Evolutionary conservation across 2,113 vertebrate genomes (phyloP).

Genomic region (Leptodactylus fuscus): DNA sequence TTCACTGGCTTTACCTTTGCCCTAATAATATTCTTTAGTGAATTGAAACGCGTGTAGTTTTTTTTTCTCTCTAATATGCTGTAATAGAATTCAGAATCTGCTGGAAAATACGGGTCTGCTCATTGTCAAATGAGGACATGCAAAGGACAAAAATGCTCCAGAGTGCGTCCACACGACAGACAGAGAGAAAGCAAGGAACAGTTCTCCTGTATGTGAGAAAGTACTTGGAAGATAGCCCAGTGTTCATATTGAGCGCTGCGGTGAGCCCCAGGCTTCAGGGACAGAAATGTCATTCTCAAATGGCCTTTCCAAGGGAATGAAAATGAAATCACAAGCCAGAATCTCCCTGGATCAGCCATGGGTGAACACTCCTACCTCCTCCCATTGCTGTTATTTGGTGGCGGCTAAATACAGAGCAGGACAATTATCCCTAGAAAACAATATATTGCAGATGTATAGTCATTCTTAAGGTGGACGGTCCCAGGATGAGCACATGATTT

Average conservation of each 20-base stretch:
- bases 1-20: constrained; percentile 8
- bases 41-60: neutral
- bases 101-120: constrained; percentile 22
- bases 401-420: neutral
- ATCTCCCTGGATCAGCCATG: constrained; percentile 9
- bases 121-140: constrained; percentile 24
- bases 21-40: constrained; percentile 21
- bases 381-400: neutral
- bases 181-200: neutral
- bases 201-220: constrained; percentile 33
- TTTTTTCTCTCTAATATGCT: neutral
- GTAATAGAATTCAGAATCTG: constrained; percentile 23
- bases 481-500: no score
- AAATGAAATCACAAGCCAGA: constrained; percentile 43
- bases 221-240: constrained; percentile 44
- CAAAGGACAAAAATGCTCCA: constrained; percentile 42
- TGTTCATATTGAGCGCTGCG: constrained; percentile 33
- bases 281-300: constrained; percentile 53
- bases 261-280: constrained; percentile 42
- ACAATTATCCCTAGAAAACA: neutral
- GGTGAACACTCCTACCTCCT: neutral
- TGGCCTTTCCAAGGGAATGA: constrained; percentile 49
- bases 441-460: neutral
- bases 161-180: neutral
- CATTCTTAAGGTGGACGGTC: no score